These are phyloP conservation scores for Shinisaurus crocodilurus DNA, from an alignment of 2,113 vertebrate species.

Conservation along the genomic window DNA sequence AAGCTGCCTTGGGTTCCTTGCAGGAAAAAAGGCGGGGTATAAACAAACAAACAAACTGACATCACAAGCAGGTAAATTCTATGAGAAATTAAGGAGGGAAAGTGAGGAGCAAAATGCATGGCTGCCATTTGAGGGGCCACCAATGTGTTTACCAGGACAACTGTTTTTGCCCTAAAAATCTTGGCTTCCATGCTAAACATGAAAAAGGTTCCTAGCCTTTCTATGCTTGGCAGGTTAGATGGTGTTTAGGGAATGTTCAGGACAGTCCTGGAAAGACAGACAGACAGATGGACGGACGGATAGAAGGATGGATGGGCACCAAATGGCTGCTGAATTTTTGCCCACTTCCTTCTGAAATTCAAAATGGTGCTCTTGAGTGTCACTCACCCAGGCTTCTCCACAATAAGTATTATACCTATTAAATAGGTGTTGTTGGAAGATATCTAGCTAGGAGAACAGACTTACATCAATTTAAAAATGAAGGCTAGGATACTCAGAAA, in stretches of 20 bases:
- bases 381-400: background rate
- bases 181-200: background rate
- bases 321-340: background rate
- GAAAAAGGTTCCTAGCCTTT: background rate
- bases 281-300: no score
- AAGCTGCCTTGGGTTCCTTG: no score
- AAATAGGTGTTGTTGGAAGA: background rate
- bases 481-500: background rate
- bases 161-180: background rate
- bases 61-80: background rate
- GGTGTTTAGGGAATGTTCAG: no score
- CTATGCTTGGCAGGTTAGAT: background rate
- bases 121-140: background rate
- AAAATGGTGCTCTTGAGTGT: background rate
- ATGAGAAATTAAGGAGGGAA: background rate
- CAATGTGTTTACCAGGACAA: background rate
- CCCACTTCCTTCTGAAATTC: background rate
- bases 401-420: background rate
- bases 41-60: no score
- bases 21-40: no score
- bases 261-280: no score
- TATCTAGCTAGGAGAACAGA: background rate
- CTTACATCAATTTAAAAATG: background rate
- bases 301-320: no score
- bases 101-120: no score